Evolutionary conservation across 1,140 invertebrate species (phyloP), one percentile per base, ranked within the genome.

Genomic region (Phthorimaea operculella): DNA sequence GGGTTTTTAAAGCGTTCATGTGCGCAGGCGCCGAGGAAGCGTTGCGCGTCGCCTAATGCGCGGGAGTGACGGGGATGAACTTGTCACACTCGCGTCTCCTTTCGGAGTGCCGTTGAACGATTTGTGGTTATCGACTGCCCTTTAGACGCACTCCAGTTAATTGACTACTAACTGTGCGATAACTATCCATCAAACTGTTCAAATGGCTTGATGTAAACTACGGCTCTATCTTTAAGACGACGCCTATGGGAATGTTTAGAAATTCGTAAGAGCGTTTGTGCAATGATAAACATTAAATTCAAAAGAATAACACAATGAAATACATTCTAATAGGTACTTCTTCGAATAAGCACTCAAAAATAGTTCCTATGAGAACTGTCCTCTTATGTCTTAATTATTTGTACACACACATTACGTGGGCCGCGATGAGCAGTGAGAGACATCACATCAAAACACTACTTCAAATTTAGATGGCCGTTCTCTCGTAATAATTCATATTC

Each of bases 371-470:
- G 69, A 72, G 74, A 73, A 76, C 63, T 70, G 68, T 75, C 16
- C 44, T 47, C 66, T 64, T 76, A 70, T 16, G 11, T 47, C 66
- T 64, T 76, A 70, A 76, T 76, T 78, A 76, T 78, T 79, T 76
- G 70, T 76, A 71, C 62, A 73, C 67, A 55, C 45, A 28, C 21
- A 28, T 16, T 9, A 47, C 44, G 44, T 47, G 44, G 50, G 48
- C 63, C 61, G 54, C 57, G 67, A 33, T 33, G 55, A 33, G 49
- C 62, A 65, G 61, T 62, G 62, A 63, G 63, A 60, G 63, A 72
- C 56, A 59, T 64, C 39, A 49, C 57, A 63, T 74, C 68, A 66
- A 75, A 79, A 73, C 70, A 76, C 58, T 66, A 70, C 72, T 79
- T 75, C 62, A 75, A 70, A 69, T 74, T 75, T 66, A 70, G 70